Evolutionary conservation across 2,888 invertebrate species (phyloP), one percentile per base, ranked within the genome.

Genomic region (Leucoptera coffeella): DNA sequence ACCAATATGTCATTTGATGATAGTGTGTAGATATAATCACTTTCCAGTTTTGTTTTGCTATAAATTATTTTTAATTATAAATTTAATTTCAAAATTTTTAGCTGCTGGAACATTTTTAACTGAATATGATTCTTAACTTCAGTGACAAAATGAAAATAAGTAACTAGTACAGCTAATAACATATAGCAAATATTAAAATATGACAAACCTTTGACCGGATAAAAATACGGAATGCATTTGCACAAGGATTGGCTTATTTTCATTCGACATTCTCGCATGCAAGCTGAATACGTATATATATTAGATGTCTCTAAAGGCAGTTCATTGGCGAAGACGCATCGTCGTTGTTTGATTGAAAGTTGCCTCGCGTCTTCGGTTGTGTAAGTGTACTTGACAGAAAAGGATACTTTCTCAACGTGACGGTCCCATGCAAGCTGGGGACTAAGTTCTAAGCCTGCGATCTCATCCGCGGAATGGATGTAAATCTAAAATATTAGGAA

Each of bases 341-440:
- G 76, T 7, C 88, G 56, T 46, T 87, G 86, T 2, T 73, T 74
- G 8, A 71, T 50, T 2, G 72, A 71, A 6, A 88, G 54, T 38
- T 85, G 85, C 1, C 77, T 64, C 0, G 85, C 83, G 42, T 85
- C 83, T 30, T 77, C 75, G 0, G 85, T 85, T 1, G 85, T 85
- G 45, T 85, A 85, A 0, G 85, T 85, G 43, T 82, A 79, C 41
- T 84, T 83, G 13, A 84, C 79, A 1, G 82, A 80, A 44, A 86
- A 80, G 1, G 74, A 73, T 1, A 81, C 73, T 37, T 71, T 74
- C 33, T 73, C 69, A 2, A 80, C 75, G 11, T 67, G 59, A 7
- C 67, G 73, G 23, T 78, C 75, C 85, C 85, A 85, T 2, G 77
- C 60, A 35, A 82, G 79, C 40, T 85, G 84, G 0, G 83, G 77